Evolutionary conservation across 2,113 vertebrate genomes (phyloP), one percentile per base, ranked within the genome.

Genomic region (Candoia aspera): DNA sequence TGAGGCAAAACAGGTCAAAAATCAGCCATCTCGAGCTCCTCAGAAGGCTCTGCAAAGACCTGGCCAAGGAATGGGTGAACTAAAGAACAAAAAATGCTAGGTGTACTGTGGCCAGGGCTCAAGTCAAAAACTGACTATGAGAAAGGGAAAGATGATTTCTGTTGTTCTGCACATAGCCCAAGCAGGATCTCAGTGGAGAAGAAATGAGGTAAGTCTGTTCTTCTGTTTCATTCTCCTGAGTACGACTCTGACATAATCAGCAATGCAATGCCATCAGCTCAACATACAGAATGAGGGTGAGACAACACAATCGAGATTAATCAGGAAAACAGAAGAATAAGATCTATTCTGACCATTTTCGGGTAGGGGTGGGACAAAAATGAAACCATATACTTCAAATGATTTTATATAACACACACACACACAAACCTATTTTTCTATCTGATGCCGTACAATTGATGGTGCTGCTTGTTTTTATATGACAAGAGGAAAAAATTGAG

Each of bases 121-220:
- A 58, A 83, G 23, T 83, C 62, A 84, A 12, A 84, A 90, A 37
- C 33, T 54, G 21, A 29, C 62, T 87, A 15, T 33, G 12, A 83
- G 60, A n/a, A 86, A 91, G 29, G 79, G 91, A 11, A 8, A 1
- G 54, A 90, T 6, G 15, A 49, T 93, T 94, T 93, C 59, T 91
- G 6, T 26, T 93, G 29, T 87, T 57, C 33, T 79, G 1, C 13
- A 93, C 85, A 89, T 24, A 96, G 60, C 6, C 12, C 73, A 33
- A 58, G 86, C 15, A 91, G 33, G 62, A 62, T 91, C 49, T 93
- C 88, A 95, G 87, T 29, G 84, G 8, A 42, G 88, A 12, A 93
- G 13, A 94, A 94, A 95, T 86, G 58, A 94, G 55, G n/a, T 90
- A 46, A 95, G 37, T 92, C 23, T 54, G 91, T 93, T 92, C 93